Evolutionary conservation across 2,113 vertebrate species (phyloP).

Genomic region (Periophthalmodon schlosseri): DNA sequence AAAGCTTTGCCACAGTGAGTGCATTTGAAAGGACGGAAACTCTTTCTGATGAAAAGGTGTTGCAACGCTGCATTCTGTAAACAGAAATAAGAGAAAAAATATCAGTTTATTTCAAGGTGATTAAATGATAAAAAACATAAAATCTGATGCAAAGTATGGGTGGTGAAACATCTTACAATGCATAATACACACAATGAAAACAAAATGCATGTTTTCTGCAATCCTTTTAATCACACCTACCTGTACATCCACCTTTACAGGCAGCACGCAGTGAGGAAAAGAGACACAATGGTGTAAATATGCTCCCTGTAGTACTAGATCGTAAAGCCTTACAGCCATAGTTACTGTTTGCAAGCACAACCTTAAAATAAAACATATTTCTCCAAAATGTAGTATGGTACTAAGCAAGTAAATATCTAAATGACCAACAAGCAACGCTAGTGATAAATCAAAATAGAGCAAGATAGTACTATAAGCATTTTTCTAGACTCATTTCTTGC

Average conservation of each 20-base stretch:
- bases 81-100: constrained; percentile 9
- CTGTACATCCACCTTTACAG: constrained; percentile 92
- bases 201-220: constrained; percentile 16
- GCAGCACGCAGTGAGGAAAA: constrained; percentile 67
- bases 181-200: constrained; percentile 15
- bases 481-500: background rate
- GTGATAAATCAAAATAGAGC: background rate
- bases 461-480: background rate
- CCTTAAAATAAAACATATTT: background rate
- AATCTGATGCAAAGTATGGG: constrained; percentile 16
- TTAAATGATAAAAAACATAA: constrained; percentile 3
- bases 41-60: constrained; percentile 96
- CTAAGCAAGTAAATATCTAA: background rate
- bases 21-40: constrained; percentile 95
- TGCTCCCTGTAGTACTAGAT: background rate
- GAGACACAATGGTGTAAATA: constrained; percentile 68
- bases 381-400: background rate
- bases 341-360: background rate
- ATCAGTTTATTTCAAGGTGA: background rate
- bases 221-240: constrained; percentile 75
- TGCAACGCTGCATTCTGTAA: constrained; percentile 94
- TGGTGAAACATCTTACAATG: constrained; percentile 14
- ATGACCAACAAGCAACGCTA: background rate
- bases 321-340: background rate
- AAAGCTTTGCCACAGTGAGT: constrained; percentile 96